A percentile compares a stretch with the other conserved stretches of the same genome.
phyloP scores from a whole-genome alignment of 1,140 invertebrate genomes.

The Drosophila hydei region DNA sequence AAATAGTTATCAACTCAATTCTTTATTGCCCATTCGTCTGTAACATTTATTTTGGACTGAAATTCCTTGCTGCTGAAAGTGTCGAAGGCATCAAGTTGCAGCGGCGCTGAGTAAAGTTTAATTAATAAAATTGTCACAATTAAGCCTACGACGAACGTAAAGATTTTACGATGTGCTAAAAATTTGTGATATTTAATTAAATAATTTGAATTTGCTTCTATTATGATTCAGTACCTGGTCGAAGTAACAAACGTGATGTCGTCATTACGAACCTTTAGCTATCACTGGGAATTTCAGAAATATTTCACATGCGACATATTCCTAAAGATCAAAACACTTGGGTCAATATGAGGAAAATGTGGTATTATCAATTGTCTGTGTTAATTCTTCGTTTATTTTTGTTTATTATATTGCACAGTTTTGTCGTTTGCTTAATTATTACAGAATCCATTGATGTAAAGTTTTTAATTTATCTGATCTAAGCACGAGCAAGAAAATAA shows the following conservation, averaged over 20 bases:
- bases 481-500: too few relatives aligned
- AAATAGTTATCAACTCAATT: too few relatives aligned
- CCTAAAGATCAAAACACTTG: background rate
- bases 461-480: too few relatives aligned
- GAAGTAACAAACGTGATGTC: background rate
- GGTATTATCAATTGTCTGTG: too few relatives aligned
- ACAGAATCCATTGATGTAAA: too few relatives aligned
- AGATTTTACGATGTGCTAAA: background rate
- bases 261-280: too few relatives aligned
- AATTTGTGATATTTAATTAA: background rate
- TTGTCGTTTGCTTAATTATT: too few relatives aligned
- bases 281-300: too few relatives aligned
- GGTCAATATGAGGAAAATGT: background rate
- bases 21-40: too few relatives aligned
- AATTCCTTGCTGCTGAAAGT: background rate
- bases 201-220: background rate
- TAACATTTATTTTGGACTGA: background rate
- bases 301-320: too few relatives aligned
- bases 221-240: background rate
- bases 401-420: too few relatives aligned
- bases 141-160: background rate
- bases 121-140: constrained; percentile 1
- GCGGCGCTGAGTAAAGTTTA: background rate
- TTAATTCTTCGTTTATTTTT: too few relatives aligned
- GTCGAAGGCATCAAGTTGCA: constrained; percentile 3